Base-by-base conservation (phyloP, 2,797 vertebrate species). In the Poeciliopsis gracilis region DNA sequence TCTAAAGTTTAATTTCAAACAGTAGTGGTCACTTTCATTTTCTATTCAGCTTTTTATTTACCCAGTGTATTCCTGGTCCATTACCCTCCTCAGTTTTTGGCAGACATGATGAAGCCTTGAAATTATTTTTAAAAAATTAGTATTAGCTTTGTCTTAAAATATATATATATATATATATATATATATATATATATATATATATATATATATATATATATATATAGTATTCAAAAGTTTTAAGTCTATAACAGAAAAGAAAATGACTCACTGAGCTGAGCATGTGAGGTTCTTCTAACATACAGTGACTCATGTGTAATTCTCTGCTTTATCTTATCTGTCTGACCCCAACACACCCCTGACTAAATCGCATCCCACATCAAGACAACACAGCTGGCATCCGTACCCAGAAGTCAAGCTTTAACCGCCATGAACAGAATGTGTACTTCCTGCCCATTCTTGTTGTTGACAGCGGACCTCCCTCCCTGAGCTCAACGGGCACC, bases 401-500 rank as follows among this genome's bases (percentile, higher is more conserved):
- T 88, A 98, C 97, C 0, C 97, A 98, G 91, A 95, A 96, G 15
- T 85, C 97, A 78, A 97, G 97, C 80, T 99, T 99, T 92, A 99
- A 99, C 90, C 97, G 98, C 69, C 97, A 97, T 73, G 98, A 99
- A 94, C 97, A 99, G 94, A 98, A 98, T 0, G 94, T 99, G 78
- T 99, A 97, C 94, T 91, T 99, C 91, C 95, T 99, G 66, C 98
- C 98, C 71, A 99, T 99, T 80, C 92, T 98, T 80, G 97, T 99
- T 89, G 97, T 98, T 82, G 98, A 99, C 95, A 97, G 97, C 0
- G 98, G 97, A 13, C 96, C 97, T 0, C 97, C 98, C 0, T 95
- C 97, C 4, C 96, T 99, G 82, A 99, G 98, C 97, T 98, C 97
- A 93, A 99, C 98, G 0, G 97, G 98, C 46, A 99, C 98, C 0